Percentiles rank a stretch among this genome's conserved stretches.
These are phyloP conservation scores for Ammodytes dubius DNA, from an alignment of 2,113 vertebrate species.

Conservation along the genomic window DNA sequence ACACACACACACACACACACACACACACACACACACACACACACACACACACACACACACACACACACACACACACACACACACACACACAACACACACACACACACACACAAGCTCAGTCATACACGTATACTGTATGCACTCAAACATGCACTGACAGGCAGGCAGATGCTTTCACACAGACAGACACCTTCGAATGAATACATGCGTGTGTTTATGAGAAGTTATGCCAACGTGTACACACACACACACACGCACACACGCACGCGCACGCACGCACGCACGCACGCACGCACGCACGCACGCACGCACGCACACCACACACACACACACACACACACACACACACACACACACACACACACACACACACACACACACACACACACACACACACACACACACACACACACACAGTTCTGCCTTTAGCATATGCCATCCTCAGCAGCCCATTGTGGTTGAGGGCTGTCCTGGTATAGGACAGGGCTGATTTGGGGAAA, in stretches of 20 bases:
- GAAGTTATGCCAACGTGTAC: slow-evolving; percentile 20
- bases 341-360: too few species aligned
- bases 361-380: too few species aligned
- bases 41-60: slow-evolving; percentile 24
- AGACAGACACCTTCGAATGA: slow-evolving; percentile 53
- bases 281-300: too few species aligned
- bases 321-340: too few species aligned
- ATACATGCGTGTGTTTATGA: slow-evolving; percentile 48
- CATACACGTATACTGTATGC: slow-evolving; percentile 37
- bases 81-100: slow-evolving; percentile 44
- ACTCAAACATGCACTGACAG: slow-evolving; percentile 58
- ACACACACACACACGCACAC: slow-evolving; percentile 23
- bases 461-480: slow-evolving; percentile 73
- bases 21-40: slow-evolving; percentile 44
- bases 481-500: slow-evolving; percentile 75
- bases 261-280: too few species aligned
- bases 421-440: slow-evolving; percentile 79
- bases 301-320: too few species aligned
- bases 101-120: slow-evolving; percentile 39
- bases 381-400: slow-evolving; percentile 5
- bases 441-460: slow-evolving; percentile 67
- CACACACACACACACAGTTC: slow-evolving; percentile 47
- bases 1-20: slow-evolving; percentile 23
- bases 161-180: slow-evolving; percentile 53
- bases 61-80: slow-evolving; percentile 18